Evolutionary conservation across 92 coral and sea anemone genomes (phyloP).

Genomic region (Actinostola sp.): DNA sequence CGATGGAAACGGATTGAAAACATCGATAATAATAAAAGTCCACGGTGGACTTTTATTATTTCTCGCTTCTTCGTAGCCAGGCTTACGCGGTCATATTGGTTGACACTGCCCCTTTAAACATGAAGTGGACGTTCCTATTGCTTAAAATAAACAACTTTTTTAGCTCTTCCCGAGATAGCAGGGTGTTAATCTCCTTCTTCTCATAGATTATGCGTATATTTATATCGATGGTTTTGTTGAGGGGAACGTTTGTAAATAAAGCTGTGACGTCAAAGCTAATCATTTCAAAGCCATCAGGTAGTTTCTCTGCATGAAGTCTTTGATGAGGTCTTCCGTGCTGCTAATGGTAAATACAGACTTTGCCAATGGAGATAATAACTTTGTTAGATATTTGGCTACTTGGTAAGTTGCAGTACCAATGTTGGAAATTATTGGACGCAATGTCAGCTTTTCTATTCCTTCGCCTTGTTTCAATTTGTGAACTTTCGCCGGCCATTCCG

Average conservation of each 20-base stretch:
- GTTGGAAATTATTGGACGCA: conserved; percentile 23
- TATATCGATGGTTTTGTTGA: background rate
- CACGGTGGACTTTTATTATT: too few species aligned
- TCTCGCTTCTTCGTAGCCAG: too few species aligned
- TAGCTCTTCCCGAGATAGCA: background rate
- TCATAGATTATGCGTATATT: background rate
- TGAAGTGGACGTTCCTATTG: background rate
- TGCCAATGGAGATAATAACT: conserved; percentile 23
- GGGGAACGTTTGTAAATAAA: background rate
- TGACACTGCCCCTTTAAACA: background rate
- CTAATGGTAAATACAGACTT: conserved; percentile 11
- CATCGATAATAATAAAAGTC: too few species aligned
- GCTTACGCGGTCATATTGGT: background rate
- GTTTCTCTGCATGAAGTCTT: background rate
- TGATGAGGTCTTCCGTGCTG: conserved; percentile 9
- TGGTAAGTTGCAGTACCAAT: conserved; percentile 26
- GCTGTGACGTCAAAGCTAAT: conserved; percentile 15
- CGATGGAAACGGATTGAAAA: too few species aligned
- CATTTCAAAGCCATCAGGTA: conserved; percentile 5
- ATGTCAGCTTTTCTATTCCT: conserved; percentile 8
- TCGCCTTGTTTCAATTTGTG: conserved; percentile 20
- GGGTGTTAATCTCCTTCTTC: background rate
- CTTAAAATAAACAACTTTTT: background rate
- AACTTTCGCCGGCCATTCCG: conserved; percentile 18
- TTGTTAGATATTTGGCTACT: conserved; percentile 23